Evolutionary conservation across 2,797 vertebrate species (phyloP), one percentile per base, ranked within the genome.

Genomic region (Rhynchotus rufescens): DNA sequence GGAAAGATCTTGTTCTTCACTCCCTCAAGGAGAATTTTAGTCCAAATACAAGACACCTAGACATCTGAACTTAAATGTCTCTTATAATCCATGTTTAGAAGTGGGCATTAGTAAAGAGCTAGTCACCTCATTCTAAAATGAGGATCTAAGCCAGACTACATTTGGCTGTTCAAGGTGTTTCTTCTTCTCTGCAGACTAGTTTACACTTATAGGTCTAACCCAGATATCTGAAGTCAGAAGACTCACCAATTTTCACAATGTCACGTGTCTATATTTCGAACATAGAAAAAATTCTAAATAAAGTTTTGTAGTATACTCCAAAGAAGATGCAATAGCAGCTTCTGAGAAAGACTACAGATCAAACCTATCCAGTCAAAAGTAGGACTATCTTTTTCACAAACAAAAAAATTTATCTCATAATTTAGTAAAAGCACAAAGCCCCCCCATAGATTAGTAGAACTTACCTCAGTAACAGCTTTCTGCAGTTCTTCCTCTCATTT

Each of bases 381-480:
- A 86, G 65, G 78, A 67, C 8, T 20, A 4, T n/a, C 47, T 62
- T 89, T 88, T 59, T 62, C 26, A 54, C 15, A 80, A 84, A 71
- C 34, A 73, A 49, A 73, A 12, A 12, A 61, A 64, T 80, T 79
- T 75, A 85, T 52, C 88, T 62, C n/a, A 22, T 62, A 81, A 61
- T 88, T 94, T 44, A 91, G 60, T 40, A 95, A 80, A 3, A 10
- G 67, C 40, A 92, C 25, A 67, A 75, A 72, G 40, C 34, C 52
- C 34, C 34, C 32, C 59, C 62, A 86, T 13, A 4, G 16, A 60
- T 62, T 52, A 84, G 73, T 52, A 56, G 25, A 84, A 96, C 96
- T 96, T 95, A 97, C 96, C 96, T 96, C 80, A 65, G 2, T 7
- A 80, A 89, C 3, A 51, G 30, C 52, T 85, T 81, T 40, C 25